Evolutionary conservation across 2,113 vertebrate species (phyloP), one percentile per base, ranked within the genome.

Genomic region (Paedocypris sp.): DNA sequence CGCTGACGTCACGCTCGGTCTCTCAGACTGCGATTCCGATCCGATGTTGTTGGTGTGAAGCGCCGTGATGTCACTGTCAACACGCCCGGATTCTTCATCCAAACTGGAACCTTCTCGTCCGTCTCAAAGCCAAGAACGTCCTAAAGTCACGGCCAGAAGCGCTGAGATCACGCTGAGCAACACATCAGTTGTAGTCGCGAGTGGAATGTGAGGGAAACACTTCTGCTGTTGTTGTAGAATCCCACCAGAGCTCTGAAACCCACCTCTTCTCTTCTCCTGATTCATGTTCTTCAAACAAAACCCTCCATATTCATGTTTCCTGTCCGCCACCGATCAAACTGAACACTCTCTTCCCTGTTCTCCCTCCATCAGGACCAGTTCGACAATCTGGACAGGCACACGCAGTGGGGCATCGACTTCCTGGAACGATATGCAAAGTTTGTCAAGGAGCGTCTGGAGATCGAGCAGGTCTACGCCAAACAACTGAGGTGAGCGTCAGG

Each of bases 371-470:
- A 99, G 95, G 95, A 99, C 86, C 95, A 99, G 77, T 99, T 99
- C 71, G 95, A 97, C 63, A 98, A 94, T 79, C 84, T 99, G 80
- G 95, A 99, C 80, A 98, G 93, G 77, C 95, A 99, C 78, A 95
- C 93, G 0, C 94, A 98, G 61, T 99, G 95, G 95, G 94, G 95
- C 52, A 95, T 98, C 69, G 95, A 99, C 83, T 99, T 98, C 81
- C 77, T 99, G 75, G 95, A 99, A 77, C 91, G 90, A 79, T 99
- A 98, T 1, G 87, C 91, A 75, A 99, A 99, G 77, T 99, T 99
- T 79, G 95, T 98, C 29, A 99, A 97, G 83, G 95, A 99, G 75
- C 85, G 95, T 71, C 88, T 96, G 87, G 95, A 99, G 73, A 92
- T 98, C 35, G 95, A 99, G 76, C 93, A 97, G 73, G 90, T 86